Evolutionary conservation across 1,140 invertebrate species (phyloP), one percentile per base, ranked within the genome.

Genomic region (Acromyrmex charruanus): DNA sequence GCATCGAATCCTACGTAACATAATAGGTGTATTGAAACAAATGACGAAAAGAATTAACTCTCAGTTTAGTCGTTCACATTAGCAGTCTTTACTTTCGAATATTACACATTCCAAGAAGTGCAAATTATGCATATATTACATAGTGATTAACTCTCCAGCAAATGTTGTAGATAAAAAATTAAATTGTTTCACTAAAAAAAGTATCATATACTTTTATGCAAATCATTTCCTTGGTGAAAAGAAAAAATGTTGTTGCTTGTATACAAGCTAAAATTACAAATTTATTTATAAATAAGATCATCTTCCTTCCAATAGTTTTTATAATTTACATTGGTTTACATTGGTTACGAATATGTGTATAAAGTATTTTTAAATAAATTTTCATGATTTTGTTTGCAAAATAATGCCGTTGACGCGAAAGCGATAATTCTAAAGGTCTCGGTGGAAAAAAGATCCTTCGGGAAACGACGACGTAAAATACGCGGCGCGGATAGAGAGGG

Each of bases 401-500:
- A 61, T 25, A 39, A 3, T 16, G 28, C 25, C 25, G 18, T 72
- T 31, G 69, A 84, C 4, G 55, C n/a, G 55, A 74, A 35, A 84
- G 28, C 69, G 69, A 74, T 82, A 82, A 82, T 82, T 82, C 80
- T 21, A 49, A 74, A 51, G 12, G 55, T 74, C 80, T 49, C 39
- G 80, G 18, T 58, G 39, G 80, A 55, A 63, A 49, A 84, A 49
- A 55, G 79, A 75, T 74, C n/a, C 55, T 84, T 74, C 25, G 80
- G 55, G 72, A 82, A 84, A 84, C 69, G 80, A 75, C 55, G 80
- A 58, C 72, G 59, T 65, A 72, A 69, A 87, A 63, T 51, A 49
- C 77, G 72, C 28, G 51, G 58, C 21, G 28, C 51, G 69, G 68
- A 74, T 53, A 82, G 85, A 28, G 88, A 89, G 88, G 87, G 88